phyloP scores from a whole-genome alignment of 2,797 vertebrate genomes.

The Nannoperca australis region DNA sequence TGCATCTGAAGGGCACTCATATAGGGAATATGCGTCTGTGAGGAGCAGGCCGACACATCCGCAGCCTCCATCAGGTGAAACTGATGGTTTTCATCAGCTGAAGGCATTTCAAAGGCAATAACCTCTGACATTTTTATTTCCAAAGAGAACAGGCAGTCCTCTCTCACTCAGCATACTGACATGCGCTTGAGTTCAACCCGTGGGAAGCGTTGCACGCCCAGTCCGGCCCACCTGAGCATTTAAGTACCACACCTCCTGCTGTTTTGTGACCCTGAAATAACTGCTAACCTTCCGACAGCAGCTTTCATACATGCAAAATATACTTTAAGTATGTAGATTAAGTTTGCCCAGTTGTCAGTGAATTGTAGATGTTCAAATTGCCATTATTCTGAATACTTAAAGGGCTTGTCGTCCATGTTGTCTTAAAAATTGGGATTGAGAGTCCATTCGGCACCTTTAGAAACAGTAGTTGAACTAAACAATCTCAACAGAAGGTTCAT shows the following conservation, averaged over 20 bases:
- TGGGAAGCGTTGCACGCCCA: not conserved
- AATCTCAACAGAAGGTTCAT: too few species aligned
- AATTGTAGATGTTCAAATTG: not conserved
- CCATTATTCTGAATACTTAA: not conserved
- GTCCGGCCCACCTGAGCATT: constrained; percentile 1
- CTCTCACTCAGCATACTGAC: not conserved
- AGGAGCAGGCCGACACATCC: constrained; percentile 11
- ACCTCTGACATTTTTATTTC: constrained; percentile 55
- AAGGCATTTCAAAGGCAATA: constrained; percentile 62
- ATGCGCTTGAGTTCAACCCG: not conserved
- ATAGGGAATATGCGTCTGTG: constrained; percentile 9
- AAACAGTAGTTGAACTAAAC: not conserved
- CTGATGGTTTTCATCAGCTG: constrained; percentile 58
- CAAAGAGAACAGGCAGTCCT: constrained; percentile 27
- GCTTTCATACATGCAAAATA: not conserved
- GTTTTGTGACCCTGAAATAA: constrained; percentile 9
- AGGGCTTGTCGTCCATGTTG: not conserved
- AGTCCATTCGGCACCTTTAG: not conserved
- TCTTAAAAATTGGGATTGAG: not conserved
- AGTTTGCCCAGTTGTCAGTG: not conserved
- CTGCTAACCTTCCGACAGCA: not conserved
- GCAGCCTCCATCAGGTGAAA: constrained; percentile 30
- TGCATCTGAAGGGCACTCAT: constrained; percentile 50
- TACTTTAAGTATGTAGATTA: not conserved
- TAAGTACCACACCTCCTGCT: constrained; percentile 14